Evolutionary conservation across 2,113 vertebrate species (phyloP).

Genomic region (Columba livia): DNA sequence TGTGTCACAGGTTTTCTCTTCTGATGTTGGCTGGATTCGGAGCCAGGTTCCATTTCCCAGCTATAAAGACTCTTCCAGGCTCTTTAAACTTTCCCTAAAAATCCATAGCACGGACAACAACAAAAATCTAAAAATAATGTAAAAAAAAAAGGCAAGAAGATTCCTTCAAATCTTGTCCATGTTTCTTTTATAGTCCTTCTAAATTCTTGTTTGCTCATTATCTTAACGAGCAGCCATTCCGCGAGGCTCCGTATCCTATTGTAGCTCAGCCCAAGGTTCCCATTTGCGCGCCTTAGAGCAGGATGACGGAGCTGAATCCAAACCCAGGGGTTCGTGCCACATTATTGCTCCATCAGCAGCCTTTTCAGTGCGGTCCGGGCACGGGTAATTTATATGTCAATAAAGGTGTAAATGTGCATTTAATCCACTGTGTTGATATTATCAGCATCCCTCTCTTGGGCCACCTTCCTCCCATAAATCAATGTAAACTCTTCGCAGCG

Average conservation of each 20-base stretch:
- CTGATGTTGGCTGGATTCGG: slow-evolving; percentile 85
- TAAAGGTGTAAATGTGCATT: slow-evolving; percentile 78
- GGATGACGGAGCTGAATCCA: slow-evolving; percentile 62
- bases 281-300: slow-evolving; percentile 56
- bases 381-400: slow-evolving; percentile 76
- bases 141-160: not conserved
- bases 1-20: slow-evolving; percentile 90
- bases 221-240: slow-evolving; percentile 43
- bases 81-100: slow-evolving; percentile 65
- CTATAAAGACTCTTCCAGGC: slow-evolving; percentile 57
- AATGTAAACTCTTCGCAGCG: slow-evolving; percentile 62
- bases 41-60: slow-evolving; percentile 90
- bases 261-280: slow-evolving; percentile 66
- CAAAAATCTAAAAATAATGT: slow-evolving; percentile 13
- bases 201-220: slow-evolving; percentile 32
- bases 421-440: slow-evolving; percentile 76
- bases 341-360: slow-evolving; percentile 72
- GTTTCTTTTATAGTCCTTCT: slow-evolving; percentile 39
- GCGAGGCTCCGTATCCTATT: slow-evolving; percentile 35
- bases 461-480: slow-evolving; percentile 76
- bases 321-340: slow-evolving; percentile 65
- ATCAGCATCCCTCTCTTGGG: slow-evolving; percentile 77
- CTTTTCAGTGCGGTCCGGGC: slow-evolving; percentile 73
- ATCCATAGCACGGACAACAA: slow-evolving; percentile 66
- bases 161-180: slow-evolving; percentile 67